phyloP scores from a whole-genome alignment of 2,888 invertebrate species.

The Megastigmus dorsalis region DNA sequence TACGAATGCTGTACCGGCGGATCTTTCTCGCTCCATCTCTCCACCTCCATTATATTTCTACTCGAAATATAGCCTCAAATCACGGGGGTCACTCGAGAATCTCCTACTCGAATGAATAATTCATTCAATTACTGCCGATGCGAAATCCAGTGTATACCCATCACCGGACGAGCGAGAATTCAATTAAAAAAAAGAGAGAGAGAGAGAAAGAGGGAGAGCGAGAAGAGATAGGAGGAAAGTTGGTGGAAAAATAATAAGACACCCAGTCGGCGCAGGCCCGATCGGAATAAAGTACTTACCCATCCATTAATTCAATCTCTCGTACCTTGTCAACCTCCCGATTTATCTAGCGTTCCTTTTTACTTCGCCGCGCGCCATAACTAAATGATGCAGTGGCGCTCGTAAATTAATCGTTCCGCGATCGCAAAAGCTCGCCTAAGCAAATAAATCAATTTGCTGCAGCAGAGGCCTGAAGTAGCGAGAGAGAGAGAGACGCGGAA shows the following conservation, averaged over 20 bases:
- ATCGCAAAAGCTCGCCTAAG: neutral
- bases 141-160: neutral
- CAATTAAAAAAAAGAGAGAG: neutral
- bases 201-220: neutral
- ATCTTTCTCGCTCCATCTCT: neutral
- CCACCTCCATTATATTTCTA: neutral
- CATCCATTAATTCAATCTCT: neutral
- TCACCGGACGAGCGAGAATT: neutral
- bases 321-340: neutral
- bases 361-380: neutral
- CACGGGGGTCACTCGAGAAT: slow-evolving; percentile 8
- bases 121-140: slow-evolving; percentile 37
- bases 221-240: too few species aligned
- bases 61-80: slow-evolving; percentile 4
- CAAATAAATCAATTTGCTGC: slow-evolving; percentile 44
- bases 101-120: slow-evolving; percentile 43
- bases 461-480: too few species aligned
- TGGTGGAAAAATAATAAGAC: too few species aligned
- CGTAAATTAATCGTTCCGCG: neutral
- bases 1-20: neutral
- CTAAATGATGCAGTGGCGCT: neutral
- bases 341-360: neutral
- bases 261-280: neutral
- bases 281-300: neutral
- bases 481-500: too few species aligned